Conservation (phyloP, 2,888 invertebrate species). For the Creontiades dilutus region DNA sequence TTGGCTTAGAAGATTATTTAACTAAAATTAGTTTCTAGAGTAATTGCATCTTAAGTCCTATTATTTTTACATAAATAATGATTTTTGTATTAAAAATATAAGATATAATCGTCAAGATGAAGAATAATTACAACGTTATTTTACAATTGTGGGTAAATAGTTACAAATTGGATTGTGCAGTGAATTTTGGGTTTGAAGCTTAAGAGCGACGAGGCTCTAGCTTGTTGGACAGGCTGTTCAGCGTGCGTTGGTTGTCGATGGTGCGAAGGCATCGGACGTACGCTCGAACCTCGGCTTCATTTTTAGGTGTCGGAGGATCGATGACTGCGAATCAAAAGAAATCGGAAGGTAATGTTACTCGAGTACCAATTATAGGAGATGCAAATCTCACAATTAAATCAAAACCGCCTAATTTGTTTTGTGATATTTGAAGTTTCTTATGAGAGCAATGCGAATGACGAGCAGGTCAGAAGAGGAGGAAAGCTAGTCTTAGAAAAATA, state of each 20-base stretch:
- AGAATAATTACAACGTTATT: constrained; percentile 46
- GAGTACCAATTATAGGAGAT: no score
- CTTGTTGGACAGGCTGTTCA: constrained; percentile 89
- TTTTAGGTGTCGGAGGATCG: constrained; percentile 86
- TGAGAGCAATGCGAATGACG: no score
- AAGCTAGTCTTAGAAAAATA: no score
- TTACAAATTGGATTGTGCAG: neutral
- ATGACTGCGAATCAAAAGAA: constrained; percentile 80
- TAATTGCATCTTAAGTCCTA: neutral
- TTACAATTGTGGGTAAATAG: constrained; percentile 23
- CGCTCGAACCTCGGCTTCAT: constrained; percentile 84
- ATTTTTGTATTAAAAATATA: constrained; percentile 65
- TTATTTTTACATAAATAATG: constrained; percentile 38
- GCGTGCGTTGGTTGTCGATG: constrained; percentile 88
- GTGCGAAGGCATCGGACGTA: constrained; percentile 87
- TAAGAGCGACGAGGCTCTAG: constrained; percentile 84
- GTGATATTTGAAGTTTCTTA: no score
- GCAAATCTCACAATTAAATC: no score
- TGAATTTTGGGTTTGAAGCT: neutral
- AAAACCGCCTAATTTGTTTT: no score
- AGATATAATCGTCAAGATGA: constrained; percentile 52
- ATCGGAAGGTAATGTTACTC: no score
- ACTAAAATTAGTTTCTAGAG: neutral
- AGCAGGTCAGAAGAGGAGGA: no score
- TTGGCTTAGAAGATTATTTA: neutral